These are phyloP conservation scores for Triops longicaudatus DNA, from an alignment of 1,140 invertebrate species.

Conservation along the genomic window DNA sequence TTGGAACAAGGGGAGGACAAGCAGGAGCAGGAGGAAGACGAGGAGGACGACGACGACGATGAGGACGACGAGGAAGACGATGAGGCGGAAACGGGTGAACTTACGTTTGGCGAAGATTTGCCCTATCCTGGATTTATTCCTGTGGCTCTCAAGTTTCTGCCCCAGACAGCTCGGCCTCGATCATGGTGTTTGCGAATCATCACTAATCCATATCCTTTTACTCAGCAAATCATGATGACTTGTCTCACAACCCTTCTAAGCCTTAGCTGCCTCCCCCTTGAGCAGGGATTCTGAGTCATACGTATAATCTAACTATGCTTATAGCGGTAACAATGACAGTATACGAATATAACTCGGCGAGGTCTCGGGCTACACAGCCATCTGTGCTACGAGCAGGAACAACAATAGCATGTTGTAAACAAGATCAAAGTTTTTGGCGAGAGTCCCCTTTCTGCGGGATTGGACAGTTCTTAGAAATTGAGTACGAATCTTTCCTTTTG, in stretches of 20 bases:
- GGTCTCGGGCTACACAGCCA: too few relatives aligned
- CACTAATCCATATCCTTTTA: slow-evolving; percentile 98
- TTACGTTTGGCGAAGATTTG: slow-evolving; percentile 40
- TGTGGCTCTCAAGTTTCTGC: slow-evolving; percentile 69
- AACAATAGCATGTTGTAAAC: too few relatives aligned
- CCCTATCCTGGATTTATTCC: slow-evolving; percentile 83
- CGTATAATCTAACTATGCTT: neutral
- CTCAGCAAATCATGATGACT: neutral
- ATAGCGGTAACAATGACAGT: too few relatives aligned
- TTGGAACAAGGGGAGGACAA: slow-evolving; percentile 33
- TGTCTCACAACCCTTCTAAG: neutral
- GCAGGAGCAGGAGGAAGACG: slow-evolving; percentile 32
- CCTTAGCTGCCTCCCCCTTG: neutral
- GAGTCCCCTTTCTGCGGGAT: too few relatives aligned
- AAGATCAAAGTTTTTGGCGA: too few relatives aligned
- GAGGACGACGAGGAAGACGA: slow-evolving; percentile 31
- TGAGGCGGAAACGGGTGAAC: slow-evolving; percentile 32
- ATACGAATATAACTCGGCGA: too few relatives aligned
- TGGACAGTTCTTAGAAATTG: too few relatives aligned
- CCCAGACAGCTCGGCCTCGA: slow-evolving; percentile 73
- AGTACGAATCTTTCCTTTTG: too few relatives aligned
- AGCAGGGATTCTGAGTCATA: neutral
- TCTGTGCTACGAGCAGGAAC: too few relatives aligned
- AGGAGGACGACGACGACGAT: slow-evolving; percentile 33
- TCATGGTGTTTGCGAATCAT: slow-evolving; percentile 89